phyloP scores from a whole-genome alignment of 2,113 vertebrate species.

The Platichthys stellatus region DNA sequence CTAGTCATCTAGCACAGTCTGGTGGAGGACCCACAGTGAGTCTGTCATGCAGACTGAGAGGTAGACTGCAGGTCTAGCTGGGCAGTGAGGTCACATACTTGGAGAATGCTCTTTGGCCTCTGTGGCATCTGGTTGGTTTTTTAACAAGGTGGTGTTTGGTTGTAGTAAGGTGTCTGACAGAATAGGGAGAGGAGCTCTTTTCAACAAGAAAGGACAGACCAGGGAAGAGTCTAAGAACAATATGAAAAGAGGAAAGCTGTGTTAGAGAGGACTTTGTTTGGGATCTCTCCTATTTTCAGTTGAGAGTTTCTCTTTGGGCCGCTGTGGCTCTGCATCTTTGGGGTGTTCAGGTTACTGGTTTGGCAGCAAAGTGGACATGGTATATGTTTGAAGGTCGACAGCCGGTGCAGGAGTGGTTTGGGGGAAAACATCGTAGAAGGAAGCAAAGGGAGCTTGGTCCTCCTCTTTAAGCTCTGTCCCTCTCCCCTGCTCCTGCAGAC shows the following conservation, averaged over 20 bases:
- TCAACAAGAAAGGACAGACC: constrained; percentile 63
- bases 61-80: constrained; percentile 98
- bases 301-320: constrained; percentile 84
- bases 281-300: constrained; percentile 83
- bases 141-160: constrained; percentile 77
- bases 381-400: constrained; percentile 47
- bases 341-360: constrained; percentile 72
- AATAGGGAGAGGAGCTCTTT: constrained; percentile 60
- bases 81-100: constrained; percentile 99
- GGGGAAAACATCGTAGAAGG: constrained; percentile 39
- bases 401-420: constrained; percentile 50
- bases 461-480: constrained; percentile 81
- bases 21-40: constrained; percentile 89
- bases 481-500: constrained; percentile 90
- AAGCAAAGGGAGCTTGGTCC: constrained; percentile 39
- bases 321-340: constrained; percentile 77
- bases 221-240: constrained; percentile 47
- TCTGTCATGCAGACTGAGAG: constrained; percentile 90
- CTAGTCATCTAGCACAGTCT: constrained; percentile 85
- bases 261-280: constrained; percentile 65
- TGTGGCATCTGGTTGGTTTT: constrained; percentile 77
- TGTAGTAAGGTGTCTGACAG: constrained; percentile 63
- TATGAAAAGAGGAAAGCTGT: constrained; percentile 68
- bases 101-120: constrained; percentile 99
- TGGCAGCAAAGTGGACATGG: constrained; percentile 73